These are phyloP conservation scores for Homarus americanus DNA, from an alignment of 1,140 invertebrate genomes.

Conservation along the genomic window DNA sequence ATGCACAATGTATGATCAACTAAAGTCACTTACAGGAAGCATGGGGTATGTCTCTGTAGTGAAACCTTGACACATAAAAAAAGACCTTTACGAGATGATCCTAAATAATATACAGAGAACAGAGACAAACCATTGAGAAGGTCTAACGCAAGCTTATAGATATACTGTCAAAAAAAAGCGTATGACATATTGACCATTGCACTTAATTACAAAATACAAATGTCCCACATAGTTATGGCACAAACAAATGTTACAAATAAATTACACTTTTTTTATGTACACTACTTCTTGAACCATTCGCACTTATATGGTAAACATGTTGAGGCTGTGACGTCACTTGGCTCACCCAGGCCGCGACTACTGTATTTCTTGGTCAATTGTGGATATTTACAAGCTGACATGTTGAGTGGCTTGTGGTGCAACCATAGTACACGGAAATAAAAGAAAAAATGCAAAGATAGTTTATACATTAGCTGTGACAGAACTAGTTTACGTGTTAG, in stretches of 20 bases:
- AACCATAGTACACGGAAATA: not conserved
- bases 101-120: not conserved
- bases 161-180: conserved; percentile 36
- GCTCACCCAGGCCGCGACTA: too few species aligned
- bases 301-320: not conserved
- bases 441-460: not conserved
- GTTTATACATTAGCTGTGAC: not conserved
- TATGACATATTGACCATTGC: conserved; percentile 47
- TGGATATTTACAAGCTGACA: not conserved
- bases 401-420: not conserved
- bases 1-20: conserved; percentile 21
- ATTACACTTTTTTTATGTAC: conserved; percentile 57
- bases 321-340: not conserved
- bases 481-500: too few species aligned
- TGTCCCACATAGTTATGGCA: conserved; percentile 52
- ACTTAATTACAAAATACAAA: conserved; percentile 46
- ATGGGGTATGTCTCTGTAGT: not conserved
- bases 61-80: not conserved
- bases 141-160: not conserved
- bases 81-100: not conserved
- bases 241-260: conserved; percentile 60
- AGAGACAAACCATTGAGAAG: not conserved
- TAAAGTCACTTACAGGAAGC: conserved; percentile 1
- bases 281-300: conserved; percentile 27
- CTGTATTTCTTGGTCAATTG: not conserved